Base-by-base conservation (phyloP, 2,797 vertebrate species). In the Phaenicophaeus curvirostris region DNA sequence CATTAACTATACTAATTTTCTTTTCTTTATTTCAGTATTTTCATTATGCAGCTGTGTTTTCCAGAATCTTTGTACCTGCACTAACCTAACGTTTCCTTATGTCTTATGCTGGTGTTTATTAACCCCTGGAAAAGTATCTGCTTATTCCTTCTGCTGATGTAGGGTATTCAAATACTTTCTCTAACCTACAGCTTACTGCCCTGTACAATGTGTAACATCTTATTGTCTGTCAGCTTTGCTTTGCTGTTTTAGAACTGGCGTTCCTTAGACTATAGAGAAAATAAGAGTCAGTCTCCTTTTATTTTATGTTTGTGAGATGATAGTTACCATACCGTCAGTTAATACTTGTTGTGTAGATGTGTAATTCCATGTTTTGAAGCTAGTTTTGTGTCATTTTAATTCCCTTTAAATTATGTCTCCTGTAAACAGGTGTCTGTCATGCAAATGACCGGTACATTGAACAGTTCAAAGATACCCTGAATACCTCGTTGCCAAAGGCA, bases 381-480 rank as follows among this genome's bases (percentile, higher is more conserved):
- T 75, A 39, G 8, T 55, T 85, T 62, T 87, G 3, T 78, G 39
- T 81, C 17, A 55, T 59, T 37, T 61, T 30, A 73, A 87, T 15
- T 61, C 11, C 6, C 31, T 74, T 82, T 41, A 69, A 71, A 83
- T 12, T 74, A 58, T 95, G 50, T 76, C 58, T 83, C 50, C 82
- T 73, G 9, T 51, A 58, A 92, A 65, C 97, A 99, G 99, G 97
- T 90, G 92, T 95, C 31, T 99, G 99, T 96, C 95, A 98, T 79
- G 99, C 99, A 67, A 99, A 99, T 8, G 97, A 98, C 20, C 97
- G 96, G 27, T 99, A 99, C 85, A 98, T 99, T 18, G 98, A 97
- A 37, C 98, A 99, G 93, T 98, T 99, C 76, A 98, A 98, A 97
- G 99, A 99, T 13, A 98, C 98, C 3, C 98, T 99, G 83, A 97